Evolutionary conservation across 2,888 invertebrate species (phyloP).

Genomic region (Notodromas monacha): DNA sequence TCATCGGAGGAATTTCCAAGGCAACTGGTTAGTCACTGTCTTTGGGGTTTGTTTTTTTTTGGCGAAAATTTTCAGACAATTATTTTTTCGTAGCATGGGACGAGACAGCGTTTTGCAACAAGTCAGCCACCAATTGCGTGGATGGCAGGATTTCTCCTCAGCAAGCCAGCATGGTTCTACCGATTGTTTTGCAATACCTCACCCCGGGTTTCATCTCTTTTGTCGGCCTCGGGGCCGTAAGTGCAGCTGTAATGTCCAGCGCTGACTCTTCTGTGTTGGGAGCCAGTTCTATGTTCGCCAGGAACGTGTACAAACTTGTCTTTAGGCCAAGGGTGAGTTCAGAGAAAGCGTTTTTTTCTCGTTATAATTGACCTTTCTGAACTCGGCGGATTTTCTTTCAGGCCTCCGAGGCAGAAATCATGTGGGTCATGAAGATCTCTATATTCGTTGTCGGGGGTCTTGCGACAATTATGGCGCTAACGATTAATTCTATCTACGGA

Average conservation of each 20-base stretch:
- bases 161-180: constrained; percentile 72
- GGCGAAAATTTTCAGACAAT: no score
- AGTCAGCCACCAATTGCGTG: constrained; percentile 13
- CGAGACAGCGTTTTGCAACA: constrained; percentile 27
- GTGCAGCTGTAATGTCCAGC: constrained; percentile 96
- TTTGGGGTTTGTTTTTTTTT: background rate
- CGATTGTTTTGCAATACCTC: constrained; percentile 79
- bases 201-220: constrained; percentile 88
- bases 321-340: constrained; percentile 48
- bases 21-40: constrained; percentile 42
- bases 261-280: constrained; percentile 93
- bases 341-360: background rate
- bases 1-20: constrained; percentile 87
- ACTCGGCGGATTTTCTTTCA: constrained; percentile 15
- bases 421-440: constrained; percentile 49
- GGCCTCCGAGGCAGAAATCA: constrained; percentile 87
- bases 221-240: constrained; percentile 88
- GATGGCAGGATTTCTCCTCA: constrained; percentile 15
- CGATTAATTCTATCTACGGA: constrained; percentile 87
- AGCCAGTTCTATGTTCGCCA: constrained; percentile 93
- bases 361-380: background rate
- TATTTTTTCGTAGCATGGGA: constrained; percentile 94
- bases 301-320: constrained; percentile 89
- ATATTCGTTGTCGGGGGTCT: constrained; percentile 70
- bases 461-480: constrained; percentile 78